A percentile compares a stretch with the other conserved stretches of the same genome.
Conservation (phyloP, 2,797 vertebrate genomes). For the Eremophila alpestris region DNA sequence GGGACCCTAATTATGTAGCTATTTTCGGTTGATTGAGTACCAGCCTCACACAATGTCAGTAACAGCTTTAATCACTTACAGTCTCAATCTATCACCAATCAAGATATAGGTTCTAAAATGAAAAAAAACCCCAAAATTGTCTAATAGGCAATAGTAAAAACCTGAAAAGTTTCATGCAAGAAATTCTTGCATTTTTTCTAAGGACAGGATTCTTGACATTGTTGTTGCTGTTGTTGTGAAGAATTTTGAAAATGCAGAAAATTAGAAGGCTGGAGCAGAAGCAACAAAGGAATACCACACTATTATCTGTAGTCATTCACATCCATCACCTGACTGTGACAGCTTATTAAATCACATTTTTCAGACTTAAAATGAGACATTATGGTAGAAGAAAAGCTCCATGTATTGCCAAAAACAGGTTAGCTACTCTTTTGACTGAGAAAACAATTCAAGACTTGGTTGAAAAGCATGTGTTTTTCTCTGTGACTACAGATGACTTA, state of each 20-base stretch:
- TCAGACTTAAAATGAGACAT: background rate
- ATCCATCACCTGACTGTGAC: background rate
- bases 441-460: background rate
- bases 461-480: background rate
- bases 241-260: slow-evolving; percentile 2
- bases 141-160: background rate
- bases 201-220: background rate
- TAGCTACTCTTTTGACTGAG: background rate
- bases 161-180: background rate
- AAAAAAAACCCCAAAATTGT: background rate
- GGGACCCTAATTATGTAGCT: background rate
- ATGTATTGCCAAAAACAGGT: background rate
- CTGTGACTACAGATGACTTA: background rate
- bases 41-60: background rate
- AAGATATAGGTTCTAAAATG: background rate
- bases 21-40: background rate
- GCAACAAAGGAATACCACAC: background rate
- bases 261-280: background rate
- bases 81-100: background rate
- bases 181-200: background rate
- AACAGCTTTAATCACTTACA: background rate
- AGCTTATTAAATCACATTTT: background rate
- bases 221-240: background rate
- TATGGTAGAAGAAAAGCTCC: background rate
- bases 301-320: background rate